These are phyloP conservation scores for Chrysoperla carnea DNA, from an alignment of 1,140 invertebrate genomes.

Conservation along the genomic window DNA sequence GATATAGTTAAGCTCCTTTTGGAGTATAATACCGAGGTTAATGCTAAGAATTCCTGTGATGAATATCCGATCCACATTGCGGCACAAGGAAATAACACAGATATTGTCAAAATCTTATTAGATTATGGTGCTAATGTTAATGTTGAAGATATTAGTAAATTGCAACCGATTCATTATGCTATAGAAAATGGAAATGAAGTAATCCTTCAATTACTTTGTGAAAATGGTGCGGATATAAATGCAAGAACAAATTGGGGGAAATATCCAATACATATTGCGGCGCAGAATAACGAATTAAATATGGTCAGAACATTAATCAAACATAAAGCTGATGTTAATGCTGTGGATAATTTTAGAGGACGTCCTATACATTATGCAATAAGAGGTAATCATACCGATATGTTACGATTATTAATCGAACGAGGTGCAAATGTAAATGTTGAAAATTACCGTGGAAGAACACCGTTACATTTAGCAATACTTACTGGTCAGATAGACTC, in stretches of 20 bases:
- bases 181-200: constrained; percentile 54
- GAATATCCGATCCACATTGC: constrained; percentile 51
- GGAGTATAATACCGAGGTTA: too few species aligned
- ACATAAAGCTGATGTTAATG: constrained; percentile 45
- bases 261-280: constrained; percentile 57
- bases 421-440: constrained; percentile 49
- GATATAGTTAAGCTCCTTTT: too few species aligned
- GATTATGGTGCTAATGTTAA: constrained; percentile 39
- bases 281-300: constrained; percentile 10
- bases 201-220: constrained; percentile 49
- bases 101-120: constrained; percentile 50
- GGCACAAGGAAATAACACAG: constrained; percentile 56
- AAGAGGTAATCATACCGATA: constrained; percentile 54
- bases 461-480: constrained; percentile 57
- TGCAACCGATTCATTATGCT: constrained; percentile 55
- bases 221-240: constrained; percentile 47
- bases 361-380: constrained; percentile 59
- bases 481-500: constrained; percentile 58
- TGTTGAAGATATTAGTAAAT: constrained; percentile 30
- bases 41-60: too few species aligned
- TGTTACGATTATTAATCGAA: constrained; percentile 47
- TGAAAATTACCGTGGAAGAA: constrained; percentile 57
- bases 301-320: constrained; percentile 39
- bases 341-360: constrained; percentile 41
- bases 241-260: constrained; percentile 47